Evolutionary conservation across 2,888 invertebrate species (phyloP).

Genomic region (Drosophila multiciliata): DNA sequence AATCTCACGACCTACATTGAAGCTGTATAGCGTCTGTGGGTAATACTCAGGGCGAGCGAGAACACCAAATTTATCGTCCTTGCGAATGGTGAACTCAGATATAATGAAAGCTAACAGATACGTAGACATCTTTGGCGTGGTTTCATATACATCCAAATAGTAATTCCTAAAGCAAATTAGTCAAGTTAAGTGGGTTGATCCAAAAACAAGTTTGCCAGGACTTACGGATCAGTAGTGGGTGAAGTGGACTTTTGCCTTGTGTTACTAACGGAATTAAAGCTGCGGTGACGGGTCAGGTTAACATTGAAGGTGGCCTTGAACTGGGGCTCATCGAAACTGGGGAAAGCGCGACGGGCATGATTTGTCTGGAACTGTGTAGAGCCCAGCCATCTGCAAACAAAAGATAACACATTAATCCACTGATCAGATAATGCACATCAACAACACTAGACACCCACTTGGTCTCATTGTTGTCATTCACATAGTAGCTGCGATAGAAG

Average conservation of each 20-base stretch:
- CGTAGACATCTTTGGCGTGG: slow-evolving; percentile 89
- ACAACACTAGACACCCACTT: slow-evolving; percentile 62
- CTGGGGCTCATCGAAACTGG: slow-evolving; percentile 92
- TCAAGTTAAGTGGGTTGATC: background rate
- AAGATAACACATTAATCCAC: background rate
- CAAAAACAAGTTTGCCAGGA: background rate
- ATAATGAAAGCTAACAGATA: slow-evolving; percentile 93
- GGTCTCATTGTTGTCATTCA: slow-evolving; percentile 80
- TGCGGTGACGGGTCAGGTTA: slow-evolving; percentile 81
- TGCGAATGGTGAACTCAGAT: slow-evolving; percentile 85
- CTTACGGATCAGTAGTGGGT: slow-evolving; percentile 65
- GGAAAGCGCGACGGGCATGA: slow-evolving; percentile 90
- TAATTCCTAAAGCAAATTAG: slow-evolving; percentile 49
- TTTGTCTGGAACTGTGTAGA: slow-evolving; percentile 90
- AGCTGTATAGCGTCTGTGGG: slow-evolving; percentile 88
- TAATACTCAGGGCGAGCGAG: slow-evolving; percentile 90
- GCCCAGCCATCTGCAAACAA: slow-evolving; percentile 86
- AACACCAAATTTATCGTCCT: slow-evolving; percentile 85
- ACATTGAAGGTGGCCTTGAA: slow-evolving; percentile 89
- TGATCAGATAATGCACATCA: background rate
- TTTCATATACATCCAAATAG: slow-evolving; percentile 74
- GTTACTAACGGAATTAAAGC: slow-evolving; percentile 76
- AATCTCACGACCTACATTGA: slow-evolving; percentile 87
- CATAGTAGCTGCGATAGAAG: slow-evolving; percentile 85
- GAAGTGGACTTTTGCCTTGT: slow-evolving; percentile 51